These are phyloP conservation scores for Pachycephus smyrnensis DNA, from an alignment of 2,888 invertebrate genomes.

Conservation along the genomic window DNA sequence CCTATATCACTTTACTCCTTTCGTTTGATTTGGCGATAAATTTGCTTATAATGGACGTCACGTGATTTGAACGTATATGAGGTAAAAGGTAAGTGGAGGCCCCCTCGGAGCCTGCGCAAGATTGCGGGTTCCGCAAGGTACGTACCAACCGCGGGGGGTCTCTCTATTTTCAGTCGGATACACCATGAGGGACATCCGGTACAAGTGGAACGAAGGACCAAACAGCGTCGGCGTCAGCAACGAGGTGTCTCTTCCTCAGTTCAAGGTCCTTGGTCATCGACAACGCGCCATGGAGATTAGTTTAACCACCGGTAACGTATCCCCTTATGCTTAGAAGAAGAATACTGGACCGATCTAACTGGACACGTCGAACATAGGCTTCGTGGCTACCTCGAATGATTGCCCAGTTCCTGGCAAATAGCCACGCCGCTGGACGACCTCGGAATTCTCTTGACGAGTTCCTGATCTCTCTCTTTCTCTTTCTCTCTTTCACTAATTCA, in stretches of 20 bases:
- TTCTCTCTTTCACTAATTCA: too few relatives aligned
- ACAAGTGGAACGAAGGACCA: slow-evolving; percentile 96
- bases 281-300: slow-evolving; percentile 97
- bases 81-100: slow-evolving; percentile 52
- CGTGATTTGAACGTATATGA: too few relatives aligned
- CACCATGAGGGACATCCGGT: slow-evolving; percentile 97
- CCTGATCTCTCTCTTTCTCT: slow-evolving; percentile 32
- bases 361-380: too few relatives aligned
- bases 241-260: slow-evolving; percentile 97
- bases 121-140: slow-evolving; percentile 61
- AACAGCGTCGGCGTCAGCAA: slow-evolving; percentile 95
- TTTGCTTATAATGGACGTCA: too few relatives aligned
- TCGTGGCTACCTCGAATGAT: slow-evolving; percentile 16
- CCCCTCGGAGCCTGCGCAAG: slow-evolving; percentile 57
- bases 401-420: slow-evolving; percentile 2
- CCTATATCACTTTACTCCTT: too few relatives aligned
- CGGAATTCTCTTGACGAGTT: too few relatives aligned
- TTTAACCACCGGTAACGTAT: slow-evolving; percentile 91
- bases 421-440: slow-evolving; percentile 11
- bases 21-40: too few relatives aligned
- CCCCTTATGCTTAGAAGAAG: slow-evolving; percentile 39
- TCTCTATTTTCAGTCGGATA: slow-evolving; percentile 87
- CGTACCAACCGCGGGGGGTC: slow-evolving; percentile 65
- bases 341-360: neutral
- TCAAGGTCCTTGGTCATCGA: slow-evolving; percentile 97